Conservation (phyloP, 2,888 invertebrate species). For the Platyscelio sp. region DNA sequence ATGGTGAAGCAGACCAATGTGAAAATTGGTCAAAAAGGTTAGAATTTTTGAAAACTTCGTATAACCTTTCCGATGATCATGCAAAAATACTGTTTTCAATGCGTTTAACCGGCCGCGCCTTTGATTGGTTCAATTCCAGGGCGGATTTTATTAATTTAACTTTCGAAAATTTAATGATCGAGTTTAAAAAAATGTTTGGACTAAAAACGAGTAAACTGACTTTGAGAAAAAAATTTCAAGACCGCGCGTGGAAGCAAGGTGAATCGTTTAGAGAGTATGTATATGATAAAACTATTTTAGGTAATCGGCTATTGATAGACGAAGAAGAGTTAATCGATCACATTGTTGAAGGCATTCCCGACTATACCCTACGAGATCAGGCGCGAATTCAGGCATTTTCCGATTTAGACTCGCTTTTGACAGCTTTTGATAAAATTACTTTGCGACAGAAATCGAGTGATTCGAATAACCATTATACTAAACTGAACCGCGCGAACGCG, state of each 20-base stretch:
- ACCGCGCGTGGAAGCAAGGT: background rate
- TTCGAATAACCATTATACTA: background rate
- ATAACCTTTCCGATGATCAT: conserved; percentile 4
- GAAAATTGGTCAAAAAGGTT: background rate
- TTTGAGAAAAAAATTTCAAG: background rate
- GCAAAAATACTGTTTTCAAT: background rate
- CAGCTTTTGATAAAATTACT: background rate
- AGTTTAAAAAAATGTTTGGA: conserved; percentile 5
- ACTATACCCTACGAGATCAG: background rate
- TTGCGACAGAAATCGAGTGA: conserved; percentile 3
- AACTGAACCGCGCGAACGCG: background rate
- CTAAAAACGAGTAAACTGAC: background rate
- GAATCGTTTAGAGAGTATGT: background rate
- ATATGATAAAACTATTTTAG: conserved; percentile 1
- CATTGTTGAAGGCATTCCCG: conserved; percentile 3
- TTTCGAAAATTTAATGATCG: background rate
- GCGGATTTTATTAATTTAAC: background rate
- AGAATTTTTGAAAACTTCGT: background rate
- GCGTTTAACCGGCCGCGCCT: background rate
- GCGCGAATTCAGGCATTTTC: background rate
- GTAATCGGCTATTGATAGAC: background rate
- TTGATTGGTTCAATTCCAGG: background rate
- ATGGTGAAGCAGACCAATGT: background rate
- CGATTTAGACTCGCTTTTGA: background rate
- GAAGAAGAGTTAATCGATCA: background rate